These are phyloP conservation scores for Eretmocerus hayati DNA, from an alignment of 2,888 invertebrate genomes.

Conservation along the genomic window DNA sequence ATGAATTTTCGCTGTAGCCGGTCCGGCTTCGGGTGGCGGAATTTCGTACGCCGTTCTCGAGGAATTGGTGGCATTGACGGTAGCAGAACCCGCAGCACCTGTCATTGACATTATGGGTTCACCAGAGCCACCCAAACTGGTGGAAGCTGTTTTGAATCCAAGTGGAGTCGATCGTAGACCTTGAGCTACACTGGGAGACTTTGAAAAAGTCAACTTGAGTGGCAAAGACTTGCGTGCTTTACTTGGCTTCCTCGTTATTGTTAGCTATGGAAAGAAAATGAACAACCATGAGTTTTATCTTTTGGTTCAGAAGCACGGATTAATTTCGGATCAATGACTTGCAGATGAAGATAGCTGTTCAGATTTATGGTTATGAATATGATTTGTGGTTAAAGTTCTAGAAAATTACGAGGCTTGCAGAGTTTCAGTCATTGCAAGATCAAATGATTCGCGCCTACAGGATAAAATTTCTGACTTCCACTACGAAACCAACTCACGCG, in stretches of 20 bases:
- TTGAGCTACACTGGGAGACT: background rate
- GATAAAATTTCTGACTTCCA: no score
- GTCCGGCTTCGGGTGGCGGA: conserved; percentile 41
- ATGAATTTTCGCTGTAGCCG: conserved; percentile 36
- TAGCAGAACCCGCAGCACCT: background rate
- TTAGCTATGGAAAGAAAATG: conserved; percentile 4
- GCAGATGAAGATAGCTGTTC: no score
- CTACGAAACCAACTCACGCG: no score
- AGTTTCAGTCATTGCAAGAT: no score
- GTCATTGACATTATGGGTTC: background rate
- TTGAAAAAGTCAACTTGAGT: conserved; percentile 26
- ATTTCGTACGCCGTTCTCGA: conserved; percentile 23
- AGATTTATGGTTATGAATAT: no score
- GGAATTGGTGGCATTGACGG: background rate
- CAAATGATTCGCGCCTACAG: no score
- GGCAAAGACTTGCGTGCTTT: conserved; percentile 46
- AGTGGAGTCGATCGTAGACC: background rate
- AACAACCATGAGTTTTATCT: no score
- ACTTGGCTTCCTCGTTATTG: conserved; percentile 29
- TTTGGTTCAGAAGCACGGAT: no score
- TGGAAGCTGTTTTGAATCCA: background rate
- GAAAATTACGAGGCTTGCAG: no score
- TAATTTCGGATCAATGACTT: no score
- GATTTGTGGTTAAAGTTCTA: no score
- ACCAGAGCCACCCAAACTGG: no score